These are phyloP conservation scores for Apis dorsata DNA, from an alignment of 1,140 invertebrate genomes.

Conservation along the genomic window DNA sequence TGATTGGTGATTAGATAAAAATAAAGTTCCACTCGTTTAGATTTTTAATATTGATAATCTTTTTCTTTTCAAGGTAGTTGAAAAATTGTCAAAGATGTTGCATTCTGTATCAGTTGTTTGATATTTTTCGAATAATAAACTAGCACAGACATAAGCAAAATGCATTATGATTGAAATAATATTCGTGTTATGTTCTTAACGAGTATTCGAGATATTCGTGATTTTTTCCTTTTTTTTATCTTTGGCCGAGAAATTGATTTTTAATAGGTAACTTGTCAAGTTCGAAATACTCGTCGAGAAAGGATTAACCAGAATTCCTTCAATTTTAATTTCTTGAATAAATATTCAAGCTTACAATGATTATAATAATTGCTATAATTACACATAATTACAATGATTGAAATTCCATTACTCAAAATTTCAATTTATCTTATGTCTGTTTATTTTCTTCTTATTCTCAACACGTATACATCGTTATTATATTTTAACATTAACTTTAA, in stretches of 20 bases:
- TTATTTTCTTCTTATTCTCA: background rate
- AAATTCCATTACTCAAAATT: background rate
- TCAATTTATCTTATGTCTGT: background rate
- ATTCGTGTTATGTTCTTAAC: background rate
- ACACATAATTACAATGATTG: background rate
- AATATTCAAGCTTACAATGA: background rate
- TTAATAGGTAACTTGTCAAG: background rate
- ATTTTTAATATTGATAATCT: too few relatives aligned
- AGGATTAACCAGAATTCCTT: background rate
- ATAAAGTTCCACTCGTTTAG: too few relatives aligned
- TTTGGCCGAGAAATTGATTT: background rate
- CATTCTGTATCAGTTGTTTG: too few relatives aligned
- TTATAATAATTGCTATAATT: background rate
- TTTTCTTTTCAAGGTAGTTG: too few relatives aligned
- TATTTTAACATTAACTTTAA: background rate
- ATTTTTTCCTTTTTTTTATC: background rate
- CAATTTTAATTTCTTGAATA: background rate
- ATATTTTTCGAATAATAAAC: too few relatives aligned
- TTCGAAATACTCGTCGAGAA: background rate
- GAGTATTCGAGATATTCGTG: background rate
- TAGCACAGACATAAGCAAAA: background rate
- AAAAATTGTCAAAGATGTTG: too few relatives aligned
- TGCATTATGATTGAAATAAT: background rate
- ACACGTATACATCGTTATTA: background rate
- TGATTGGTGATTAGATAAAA: too few relatives aligned